These are phyloP conservation scores for Ostrea denselamellosa DNA, from an alignment of 1,140 invertebrate species.

Conservation along the genomic window DNA sequence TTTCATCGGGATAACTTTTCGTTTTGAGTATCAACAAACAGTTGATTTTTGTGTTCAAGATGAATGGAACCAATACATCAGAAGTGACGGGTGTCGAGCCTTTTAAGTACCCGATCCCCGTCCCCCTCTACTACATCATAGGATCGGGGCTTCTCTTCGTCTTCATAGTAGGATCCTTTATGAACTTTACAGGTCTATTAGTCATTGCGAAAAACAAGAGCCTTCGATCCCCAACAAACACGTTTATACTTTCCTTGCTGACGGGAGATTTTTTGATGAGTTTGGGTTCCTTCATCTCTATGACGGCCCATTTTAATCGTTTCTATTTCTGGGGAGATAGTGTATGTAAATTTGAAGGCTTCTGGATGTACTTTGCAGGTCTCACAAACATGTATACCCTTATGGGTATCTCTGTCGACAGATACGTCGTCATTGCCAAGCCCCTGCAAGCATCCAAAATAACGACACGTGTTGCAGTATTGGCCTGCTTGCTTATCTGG, in stretches of 20 bases:
- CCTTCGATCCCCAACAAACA: slow-evolving; percentile 67
- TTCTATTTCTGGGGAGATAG: slow-evolving; percentile 61
- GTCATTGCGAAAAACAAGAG: slow-evolving; percentile 65
- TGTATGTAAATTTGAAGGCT: slow-evolving; percentile 62
- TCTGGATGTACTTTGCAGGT: slow-evolving; percentile 65
- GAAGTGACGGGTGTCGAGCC: neutral
- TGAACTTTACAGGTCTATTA: slow-evolving; percentile 48
- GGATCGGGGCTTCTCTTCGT: neutral
- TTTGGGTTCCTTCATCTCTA: slow-evolving; percentile 47
- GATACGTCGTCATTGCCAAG: slow-evolving; percentile 69
- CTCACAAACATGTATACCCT: slow-evolving; percentile 66
- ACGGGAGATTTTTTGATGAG: slow-evolving; percentile 64
- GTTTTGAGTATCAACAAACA: neutral
- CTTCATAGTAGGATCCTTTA: neutral
- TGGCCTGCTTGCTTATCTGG: slow-evolving; percentile 48
- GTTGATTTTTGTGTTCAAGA: neutral
- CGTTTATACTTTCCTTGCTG: slow-evolving; percentile 65
- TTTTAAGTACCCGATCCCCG: neutral
- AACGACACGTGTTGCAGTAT: slow-evolving; percentile 53
- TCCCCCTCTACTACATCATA: slow-evolving; percentile 5
- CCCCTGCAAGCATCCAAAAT: slow-evolving; percentile 62
- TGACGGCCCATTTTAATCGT: slow-evolving; percentile 54
- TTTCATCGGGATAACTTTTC: no score
- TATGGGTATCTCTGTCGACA: slow-evolving; percentile 65
- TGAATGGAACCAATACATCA: neutral